Evolutionary conservation across 2,113 vertebrate genomes (phyloP).

Genomic region (Leuciscus idus): DNA sequence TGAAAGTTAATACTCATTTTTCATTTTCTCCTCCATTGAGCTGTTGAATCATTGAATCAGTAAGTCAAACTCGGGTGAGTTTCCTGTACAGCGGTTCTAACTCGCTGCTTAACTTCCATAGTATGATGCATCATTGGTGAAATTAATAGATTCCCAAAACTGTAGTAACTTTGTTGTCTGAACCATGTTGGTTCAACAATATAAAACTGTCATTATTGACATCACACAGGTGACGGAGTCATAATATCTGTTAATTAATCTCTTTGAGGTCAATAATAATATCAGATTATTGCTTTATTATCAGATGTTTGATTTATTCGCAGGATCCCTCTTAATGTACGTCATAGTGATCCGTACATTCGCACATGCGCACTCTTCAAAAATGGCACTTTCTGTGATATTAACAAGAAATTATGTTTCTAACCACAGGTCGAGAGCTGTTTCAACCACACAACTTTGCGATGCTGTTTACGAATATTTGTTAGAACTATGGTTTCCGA

Average conservation of each 20-base stretch:
- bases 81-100: no score
- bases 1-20: not conserved
- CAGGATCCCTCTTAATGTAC: not conserved
- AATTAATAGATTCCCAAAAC: not conserved
- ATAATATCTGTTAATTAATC: not conserved
- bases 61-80: not conserved
- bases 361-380: not conserved
- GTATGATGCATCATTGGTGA: not conserved
- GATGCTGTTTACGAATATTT: not conserved
- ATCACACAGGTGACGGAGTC: not conserved
- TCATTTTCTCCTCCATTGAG: not conserved
- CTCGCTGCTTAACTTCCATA: not conserved
- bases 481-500: no score
- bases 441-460: no score
- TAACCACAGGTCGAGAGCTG: not conserved
- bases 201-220: not conserved
- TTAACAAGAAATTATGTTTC: not conserved
- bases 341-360: not conserved
- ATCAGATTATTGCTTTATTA: not conserved
- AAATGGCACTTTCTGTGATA: not conserved
- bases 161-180: not conserved
- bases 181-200: not conserved
- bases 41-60: not conserved
- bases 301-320: not conserved
- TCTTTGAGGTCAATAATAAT: not conserved